phyloP scores from a whole-genome alignment of 1,140 invertebrate species.

The Neoseiulus cucumeris region DNA sequence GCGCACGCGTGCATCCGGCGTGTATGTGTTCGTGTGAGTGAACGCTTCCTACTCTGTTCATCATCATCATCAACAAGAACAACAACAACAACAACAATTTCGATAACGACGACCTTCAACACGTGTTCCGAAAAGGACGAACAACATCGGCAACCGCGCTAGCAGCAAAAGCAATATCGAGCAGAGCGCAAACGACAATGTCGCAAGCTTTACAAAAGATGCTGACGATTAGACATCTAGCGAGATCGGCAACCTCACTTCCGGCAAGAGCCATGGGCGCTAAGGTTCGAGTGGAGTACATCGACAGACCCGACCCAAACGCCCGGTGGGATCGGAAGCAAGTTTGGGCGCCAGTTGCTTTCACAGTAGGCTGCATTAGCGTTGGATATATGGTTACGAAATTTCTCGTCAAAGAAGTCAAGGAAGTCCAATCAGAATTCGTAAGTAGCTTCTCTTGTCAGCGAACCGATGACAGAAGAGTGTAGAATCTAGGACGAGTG shows the following conservation, averaged over 20 bases:
- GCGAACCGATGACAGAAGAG: too few relatives aligned
- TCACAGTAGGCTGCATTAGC: slow-evolving; percentile 1
- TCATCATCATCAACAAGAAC: neutral
- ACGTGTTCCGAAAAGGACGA: neutral
- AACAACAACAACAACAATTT: neutral
- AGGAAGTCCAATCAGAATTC: slow-evolving; percentile 11
- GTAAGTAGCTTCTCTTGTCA: neutral
- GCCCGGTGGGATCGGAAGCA: neutral
- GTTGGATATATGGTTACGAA: neutral
- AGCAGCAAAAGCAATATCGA: neutral
- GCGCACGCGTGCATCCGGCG: too few relatives aligned
- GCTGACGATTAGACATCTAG: neutral
- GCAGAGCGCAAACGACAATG: neutral
- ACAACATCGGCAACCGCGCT: neutral
- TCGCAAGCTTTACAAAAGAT: neutral
- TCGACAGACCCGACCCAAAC: neutral
- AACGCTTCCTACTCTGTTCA: too few relatives aligned
- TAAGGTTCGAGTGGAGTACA: neutral
- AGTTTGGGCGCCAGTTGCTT: neutral
- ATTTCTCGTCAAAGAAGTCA: slow-evolving; percentile 1
- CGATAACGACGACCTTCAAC: neutral
- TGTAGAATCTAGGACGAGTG: too few relatives aligned
- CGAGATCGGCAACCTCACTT: too few relatives aligned
- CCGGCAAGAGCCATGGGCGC: neutral
- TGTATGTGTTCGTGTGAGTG: too few relatives aligned